These are phyloP conservation scores for Sphaeramia orbicularis DNA, from an alignment of 2,797 vertebrate species.

Conservation along the genomic window DNA sequence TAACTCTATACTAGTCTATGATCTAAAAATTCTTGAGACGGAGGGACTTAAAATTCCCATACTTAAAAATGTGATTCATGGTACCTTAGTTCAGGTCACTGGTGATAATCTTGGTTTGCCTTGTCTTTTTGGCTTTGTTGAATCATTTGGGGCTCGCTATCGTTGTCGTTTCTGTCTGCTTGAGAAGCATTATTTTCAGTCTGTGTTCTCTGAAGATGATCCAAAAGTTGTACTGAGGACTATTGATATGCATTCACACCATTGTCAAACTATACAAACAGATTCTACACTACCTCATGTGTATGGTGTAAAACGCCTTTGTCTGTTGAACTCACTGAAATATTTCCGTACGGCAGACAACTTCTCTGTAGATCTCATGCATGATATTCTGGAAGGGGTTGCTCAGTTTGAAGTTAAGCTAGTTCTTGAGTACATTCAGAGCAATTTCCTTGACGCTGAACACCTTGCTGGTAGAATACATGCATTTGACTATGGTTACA, in stretches of 20 bases:
- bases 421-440: slow-evolving; percentile 23
- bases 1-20: background rate
- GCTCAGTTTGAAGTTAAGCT: slow-evolving; percentile 35
- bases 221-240: background rate
- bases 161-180: slow-evolving; percentile 45
- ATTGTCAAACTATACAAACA: slow-evolving; percentile 46
- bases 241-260: background rate
- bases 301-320: slow-evolving; percentile 36
- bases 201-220: slow-evolving; percentile 38
- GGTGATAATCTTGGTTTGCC: slow-evolving; percentile 31
- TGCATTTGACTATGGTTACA: slow-evolving; percentile 15
- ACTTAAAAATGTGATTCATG: slow-evolving; percentile 13
- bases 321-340: slow-evolving; percentile 42
- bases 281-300: slow-evolving; percentile 32
- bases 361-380: slow-evolving; percentile 48
- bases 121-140: slow-evolving; percentile 40
- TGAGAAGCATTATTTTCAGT: slow-evolving; percentile 37
- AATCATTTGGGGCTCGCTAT: slow-evolving; percentile 47
- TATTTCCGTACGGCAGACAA: slow-evolving; percentile 48
- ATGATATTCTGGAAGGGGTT: slow-evolving; percentile 44
- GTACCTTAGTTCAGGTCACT: slow-evolving; percentile 47
- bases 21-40: slow-evolving; percentile 33
- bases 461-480: slow-evolving; percentile 39
- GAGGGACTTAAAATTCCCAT: slow-evolving; percentile 35
- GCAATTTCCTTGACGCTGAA: slow-evolving; percentile 22